Evolutionary conservation across 2,797 vertebrate genomes (phyloP).

Genomic region (Sparidentex hasta): DNA sequence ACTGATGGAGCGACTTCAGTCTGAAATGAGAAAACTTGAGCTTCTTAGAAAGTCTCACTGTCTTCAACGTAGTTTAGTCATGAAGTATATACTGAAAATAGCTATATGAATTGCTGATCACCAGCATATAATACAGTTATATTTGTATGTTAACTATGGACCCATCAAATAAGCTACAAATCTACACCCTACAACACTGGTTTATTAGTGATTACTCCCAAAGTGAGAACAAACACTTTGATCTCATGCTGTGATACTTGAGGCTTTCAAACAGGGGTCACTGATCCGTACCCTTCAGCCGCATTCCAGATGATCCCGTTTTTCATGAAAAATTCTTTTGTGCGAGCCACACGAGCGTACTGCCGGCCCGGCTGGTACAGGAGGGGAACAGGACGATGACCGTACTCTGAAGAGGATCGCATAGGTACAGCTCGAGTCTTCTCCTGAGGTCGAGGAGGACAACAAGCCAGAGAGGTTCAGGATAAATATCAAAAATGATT

Average conservation of each 20-base stretch:
- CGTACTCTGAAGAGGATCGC: slow-evolving; percentile 88
- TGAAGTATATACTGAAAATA: neutral
- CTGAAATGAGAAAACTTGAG: slow-evolving; percentile 7
- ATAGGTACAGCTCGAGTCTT: slow-evolving; percentile 80
- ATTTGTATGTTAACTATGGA: neutral
- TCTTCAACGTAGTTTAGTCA: neutral
- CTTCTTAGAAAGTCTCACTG: slow-evolving; percentile 4
- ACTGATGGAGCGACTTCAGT: slow-evolving; percentile 17
- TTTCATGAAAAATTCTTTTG: slow-evolving; percentile 88
- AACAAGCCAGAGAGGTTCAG: neutral
- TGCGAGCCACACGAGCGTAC: slow-evolving; percentile 66
- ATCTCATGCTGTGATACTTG: neutral
- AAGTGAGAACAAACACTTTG: slow-evolving; percentile 7
- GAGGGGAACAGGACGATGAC: slow-evolving; percentile 71
- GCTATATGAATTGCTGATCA: neutral
- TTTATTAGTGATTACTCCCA: slow-evolving; percentile 33
- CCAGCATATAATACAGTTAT: neutral
- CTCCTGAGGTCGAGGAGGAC: slow-evolving; percentile 81
- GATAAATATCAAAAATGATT: neutral
- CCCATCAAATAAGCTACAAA: neutral
- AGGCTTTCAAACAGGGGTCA: slow-evolving; percentile 76
- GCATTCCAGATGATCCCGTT: slow-evolving; percentile 82
- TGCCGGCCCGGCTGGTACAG: slow-evolving; percentile 68
- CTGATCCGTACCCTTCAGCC: slow-evolving; percentile 82
- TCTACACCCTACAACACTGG: slow-evolving; percentile 13